phyloP scores from a whole-genome alignment of 1,140 invertebrate genomes.

The Thalassaphorura encarpata region DNA sequence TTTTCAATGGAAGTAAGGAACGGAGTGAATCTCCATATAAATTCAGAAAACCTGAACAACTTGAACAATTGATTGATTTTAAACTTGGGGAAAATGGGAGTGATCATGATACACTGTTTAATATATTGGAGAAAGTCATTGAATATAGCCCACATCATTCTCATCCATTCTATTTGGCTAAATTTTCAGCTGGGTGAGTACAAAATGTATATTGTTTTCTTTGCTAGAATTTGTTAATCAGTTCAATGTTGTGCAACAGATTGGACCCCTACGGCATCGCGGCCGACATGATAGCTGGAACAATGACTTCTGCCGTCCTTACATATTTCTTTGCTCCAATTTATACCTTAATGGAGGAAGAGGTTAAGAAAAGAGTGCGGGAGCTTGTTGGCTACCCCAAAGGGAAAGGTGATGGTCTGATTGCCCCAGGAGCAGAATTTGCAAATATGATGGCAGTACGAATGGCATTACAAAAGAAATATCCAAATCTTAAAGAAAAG shows the following conservation, averaged over 20 bases:
- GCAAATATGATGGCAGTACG: conserved; percentile 4
- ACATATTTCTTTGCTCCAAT: conserved; percentile 6
- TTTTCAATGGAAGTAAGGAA: conserved; percentile 3
- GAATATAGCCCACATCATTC: conserved; percentile 73
- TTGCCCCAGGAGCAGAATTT: conserved; percentile 7
- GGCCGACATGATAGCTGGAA: conserved; percentile 1
- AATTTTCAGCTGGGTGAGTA: conserved; percentile 54
- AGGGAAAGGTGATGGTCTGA: not conserved
- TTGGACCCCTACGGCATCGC: conserved; percentile 17
- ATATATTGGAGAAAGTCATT: conserved; percentile 55
- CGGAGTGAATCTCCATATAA: not conserved
- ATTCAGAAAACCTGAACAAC: conserved; percentile 44
- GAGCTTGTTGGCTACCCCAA: conserved; percentile 7
- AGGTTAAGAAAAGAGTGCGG: not conserved
- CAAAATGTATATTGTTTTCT: not conserved
- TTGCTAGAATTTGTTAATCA: conserved; percentile 7
- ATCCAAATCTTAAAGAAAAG: not conserved
- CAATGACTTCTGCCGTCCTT: not conserved
- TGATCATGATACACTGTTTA: conserved; percentile 54
- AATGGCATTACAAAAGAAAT: not conserved
- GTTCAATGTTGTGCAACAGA: not conserved
- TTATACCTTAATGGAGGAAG: conserved; percentile 10
- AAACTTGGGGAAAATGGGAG: conserved; percentile 46
- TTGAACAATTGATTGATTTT: conserved; percentile 55
- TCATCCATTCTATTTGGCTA: conserved; percentile 75